Conservation (phyloP, 2,888 invertebrate species). For the Chloromyia formosa region DNA sequence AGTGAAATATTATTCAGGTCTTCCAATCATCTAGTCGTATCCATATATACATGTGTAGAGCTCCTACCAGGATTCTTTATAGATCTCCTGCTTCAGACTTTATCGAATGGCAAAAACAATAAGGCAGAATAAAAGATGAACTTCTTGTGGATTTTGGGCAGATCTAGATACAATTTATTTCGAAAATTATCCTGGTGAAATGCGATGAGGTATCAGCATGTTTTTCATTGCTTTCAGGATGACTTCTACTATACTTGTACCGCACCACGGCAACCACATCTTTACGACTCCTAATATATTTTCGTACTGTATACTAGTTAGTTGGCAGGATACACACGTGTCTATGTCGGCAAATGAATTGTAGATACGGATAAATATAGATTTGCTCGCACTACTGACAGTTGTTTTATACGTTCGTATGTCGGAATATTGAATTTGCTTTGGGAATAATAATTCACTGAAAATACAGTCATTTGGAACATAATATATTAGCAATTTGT, state of each 20-base stretch:
- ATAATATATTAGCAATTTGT: slow-evolving; percentile 33
- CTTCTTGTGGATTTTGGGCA: slow-evolving; percentile 17
- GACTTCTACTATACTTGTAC: background rate
- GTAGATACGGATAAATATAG: background rate
- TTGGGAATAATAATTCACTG: slow-evolving; percentile 24
- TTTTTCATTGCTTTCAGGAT: background rate
- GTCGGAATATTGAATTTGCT: slow-evolving; percentile 20
- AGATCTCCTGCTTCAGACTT: no score
- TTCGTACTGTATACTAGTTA: background rate
- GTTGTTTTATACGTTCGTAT: background rate
- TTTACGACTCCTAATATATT: background rate
- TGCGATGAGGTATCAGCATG: slow-evolving; percentile 4
- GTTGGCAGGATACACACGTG: slow-evolving; percentile 22
- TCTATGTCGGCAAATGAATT: slow-evolving; percentile 18
- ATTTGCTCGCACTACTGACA: no score
- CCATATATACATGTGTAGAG: slow-evolving; percentile 1
- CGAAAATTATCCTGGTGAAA: slow-evolving; percentile 29
- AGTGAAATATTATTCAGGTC: background rate
- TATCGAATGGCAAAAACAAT: background rate
- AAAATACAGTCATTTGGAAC: slow-evolving; percentile 30
- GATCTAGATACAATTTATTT: slow-evolving; percentile 24
- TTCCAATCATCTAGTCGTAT: background rate
- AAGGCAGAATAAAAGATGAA: slow-evolving; percentile 10
- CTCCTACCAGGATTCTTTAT: background rate
- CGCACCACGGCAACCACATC: no score